Base-by-base conservation (phyloP, 2,113 vertebrate species). In the Empidonax traillii region DNA sequence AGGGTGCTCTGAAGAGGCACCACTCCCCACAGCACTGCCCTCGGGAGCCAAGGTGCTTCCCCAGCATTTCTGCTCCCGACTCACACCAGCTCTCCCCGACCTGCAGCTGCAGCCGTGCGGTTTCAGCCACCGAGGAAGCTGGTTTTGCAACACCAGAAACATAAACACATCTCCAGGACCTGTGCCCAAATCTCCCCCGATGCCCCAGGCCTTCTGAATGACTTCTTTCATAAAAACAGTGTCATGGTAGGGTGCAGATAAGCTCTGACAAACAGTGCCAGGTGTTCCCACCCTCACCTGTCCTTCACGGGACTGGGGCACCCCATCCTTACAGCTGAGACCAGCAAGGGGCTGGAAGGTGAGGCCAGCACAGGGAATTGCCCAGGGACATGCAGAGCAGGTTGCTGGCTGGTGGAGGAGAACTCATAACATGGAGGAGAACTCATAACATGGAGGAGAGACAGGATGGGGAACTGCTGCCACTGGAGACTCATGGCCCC, bases 1-100 rank as follows among this genome's bases (percentile, higher is more conserved):
- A 21, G 56, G 73, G 31, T 49, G 30, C 0, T 0, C 44, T 24
- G 23, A 62, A 73, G 31, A 66, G 67, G 39, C 0, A 0, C 25
- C 3, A 9, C 68, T 62, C 23, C 39, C 83, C 79, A 19, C 0
- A 0, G 72, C 0, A 0, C 16, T 52, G 56, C 56, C 71, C 59
- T 62, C 28, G 2, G 73, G 30, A 85, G 39, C 44, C 27, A 17
- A 41, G 56, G 17, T 21, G 37, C 44, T 58, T 47, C 59, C 72
- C 49, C 1, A 2, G 8, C 31, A 16, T 15, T 33, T 49, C 81
- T 87, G 53, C 21, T 82, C 75, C n/a, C 17, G 9, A 1, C 7
- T 30, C 28, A 0, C 27, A 33, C 4, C 66, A 22, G 53, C 72
- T 51, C 63, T 79, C 76, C 53, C 71, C n/a, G 41, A 79, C 55